A percentile compares a stretch with the other conserved stretches of the same genome.
phyloP scores from a whole-genome alignment of 2,113 vertebrate genomes.

The Spea multiplicata region DNA sequence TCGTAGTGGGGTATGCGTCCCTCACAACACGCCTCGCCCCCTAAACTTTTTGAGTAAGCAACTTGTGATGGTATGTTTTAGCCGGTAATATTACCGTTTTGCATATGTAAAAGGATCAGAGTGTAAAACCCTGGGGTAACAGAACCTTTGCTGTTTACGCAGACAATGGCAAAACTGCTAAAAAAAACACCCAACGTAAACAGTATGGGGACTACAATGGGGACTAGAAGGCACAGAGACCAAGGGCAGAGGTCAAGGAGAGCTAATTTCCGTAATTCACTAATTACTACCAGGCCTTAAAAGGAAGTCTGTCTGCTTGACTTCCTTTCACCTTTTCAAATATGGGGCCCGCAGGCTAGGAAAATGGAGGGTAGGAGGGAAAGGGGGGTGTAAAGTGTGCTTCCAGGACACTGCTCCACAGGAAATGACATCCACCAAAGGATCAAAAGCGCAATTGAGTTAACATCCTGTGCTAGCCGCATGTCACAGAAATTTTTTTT shows the following conservation, averaged over 20 bases:
- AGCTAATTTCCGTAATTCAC: conserved; percentile 50
- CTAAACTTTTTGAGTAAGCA: conserved; percentile 3
- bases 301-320: conserved; percentile 64
- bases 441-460: conserved; percentile 64
- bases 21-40: not conserved
- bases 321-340: conserved; percentile 69
- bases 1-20: not conserved
- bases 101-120: not conserved
- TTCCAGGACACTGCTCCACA: conserved; percentile 61
- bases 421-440: conserved; percentile 48
- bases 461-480: conserved; percentile 69
- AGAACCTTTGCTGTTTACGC: not conserved
- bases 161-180: not conserved
- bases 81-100: too few species aligned
- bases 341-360: conserved; percentile 63
- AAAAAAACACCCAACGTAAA: not conserved
- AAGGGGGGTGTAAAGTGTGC: conserved; percentile 56
- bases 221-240: not conserved
- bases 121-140: not conserved
- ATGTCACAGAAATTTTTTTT: not conserved
- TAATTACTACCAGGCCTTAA: conserved; percentile 55
- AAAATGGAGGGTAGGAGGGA: conserved; percentile 55
- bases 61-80: not conserved
- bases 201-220: not conserved
- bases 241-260: conserved; percentile 49